Evolutionary conservation across 2,113 vertebrate genomes (phyloP), one percentile per base, ranked within the genome.

Genomic region (Anguilla rostrata): DNA sequence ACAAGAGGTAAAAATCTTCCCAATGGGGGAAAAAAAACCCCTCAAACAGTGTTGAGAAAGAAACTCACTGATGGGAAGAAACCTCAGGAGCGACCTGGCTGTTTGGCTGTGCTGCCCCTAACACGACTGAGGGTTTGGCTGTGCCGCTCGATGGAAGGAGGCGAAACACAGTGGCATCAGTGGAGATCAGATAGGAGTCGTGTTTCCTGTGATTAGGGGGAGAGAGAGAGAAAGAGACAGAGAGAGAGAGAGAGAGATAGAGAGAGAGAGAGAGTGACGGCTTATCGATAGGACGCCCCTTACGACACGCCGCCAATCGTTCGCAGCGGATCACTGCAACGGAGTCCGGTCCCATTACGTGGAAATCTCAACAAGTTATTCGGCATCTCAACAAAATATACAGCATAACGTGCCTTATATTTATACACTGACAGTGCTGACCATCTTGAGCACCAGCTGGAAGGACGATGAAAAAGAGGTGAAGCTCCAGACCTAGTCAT

Each of bases 121-220:
- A 34, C 34, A 34, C 34, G 43, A 46, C 43, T 46, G 43, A 81
- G 39, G 16, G 8, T 46, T 9, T 46, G 43, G 4, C 5, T 5
- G 4, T 6, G 43, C 86, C 85, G 87, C 87, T 82, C 89, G 82
- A 78, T 78, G 86, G 78, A 86, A 83, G 81, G 86, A 82, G 84
- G 75, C 79, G 85, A 83, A 5, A 85, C 81, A 85, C 88, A 94
- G 90, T 90, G 91, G 90, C 91, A 90, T 90, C 66, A 83, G 57
- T 46, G 41, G 81, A 89, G 89, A 94, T 94, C 92, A 92, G 91
- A 94, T 92, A 91, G 89, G 89, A 82, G 88, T 83, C 85, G 81
- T 89, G 89, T 93, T 91, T 90, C 85, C 82, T 53, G 89, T 90
- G 90, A 92, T 92, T 92, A 90, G 88, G 34, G 78, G 18, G 78